Percentiles rank a stretch among this genome's conserved stretches.
Evolutionary conservation across 2,113 vertebrate genomes (phyloP).

Genomic region (Vombatus ursinus): DNA sequence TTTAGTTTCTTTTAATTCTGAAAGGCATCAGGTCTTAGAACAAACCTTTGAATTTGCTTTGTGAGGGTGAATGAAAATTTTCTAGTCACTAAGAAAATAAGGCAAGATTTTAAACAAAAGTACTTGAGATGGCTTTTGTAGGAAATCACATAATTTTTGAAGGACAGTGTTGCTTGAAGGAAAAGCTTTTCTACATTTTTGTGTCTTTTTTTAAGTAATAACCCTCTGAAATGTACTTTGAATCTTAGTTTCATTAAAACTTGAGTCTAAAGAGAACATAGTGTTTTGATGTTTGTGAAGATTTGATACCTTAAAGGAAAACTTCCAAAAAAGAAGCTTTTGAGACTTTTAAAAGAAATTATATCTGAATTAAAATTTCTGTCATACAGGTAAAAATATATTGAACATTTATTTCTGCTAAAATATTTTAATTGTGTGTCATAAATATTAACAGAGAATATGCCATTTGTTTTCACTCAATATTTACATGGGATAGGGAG

Average conservation of each 20-base stretch:
- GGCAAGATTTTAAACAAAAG: neutral
- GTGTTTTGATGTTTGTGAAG: slow-evolving; percentile 5
- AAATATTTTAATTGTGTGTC: neutral
- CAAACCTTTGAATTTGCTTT: slow-evolving; percentile 32
- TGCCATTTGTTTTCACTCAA: neutral
- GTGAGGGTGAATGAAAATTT: neutral
- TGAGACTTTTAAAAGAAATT: neutral
- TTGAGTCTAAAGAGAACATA: slow-evolving; percentile 34
- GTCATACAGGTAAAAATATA: slow-evolving; percentile 56
- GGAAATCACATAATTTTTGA: slow-evolving; percentile 30
- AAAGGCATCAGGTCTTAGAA: neutral
- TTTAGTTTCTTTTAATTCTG: neutral
- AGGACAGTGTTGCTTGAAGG: slow-evolving; percentile 5
- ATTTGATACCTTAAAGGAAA: slow-evolving; percentile 13
- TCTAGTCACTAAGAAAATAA: neutral
- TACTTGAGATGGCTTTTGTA: slow-evolving; percentile 5
- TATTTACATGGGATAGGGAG: slow-evolving; percentile 30
- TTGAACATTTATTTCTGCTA: slow-evolving; percentile 7
- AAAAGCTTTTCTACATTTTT: slow-evolving; percentile 2
- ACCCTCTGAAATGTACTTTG: slow-evolving; percentile 17
- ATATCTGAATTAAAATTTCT: slow-evolving; percentile 19
- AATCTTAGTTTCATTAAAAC: slow-evolving; percentile 45
- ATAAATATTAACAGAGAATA: slow-evolving; percentile 18
- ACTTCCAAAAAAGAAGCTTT: slow-evolving; percentile 34
- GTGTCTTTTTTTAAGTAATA: slow-evolving; percentile 30